Percentiles rank a stretch among this genome's conserved stretches.
Conservation (phyloP, 2,113 vertebrate species). For the Cichladusa arquata region DNA sequence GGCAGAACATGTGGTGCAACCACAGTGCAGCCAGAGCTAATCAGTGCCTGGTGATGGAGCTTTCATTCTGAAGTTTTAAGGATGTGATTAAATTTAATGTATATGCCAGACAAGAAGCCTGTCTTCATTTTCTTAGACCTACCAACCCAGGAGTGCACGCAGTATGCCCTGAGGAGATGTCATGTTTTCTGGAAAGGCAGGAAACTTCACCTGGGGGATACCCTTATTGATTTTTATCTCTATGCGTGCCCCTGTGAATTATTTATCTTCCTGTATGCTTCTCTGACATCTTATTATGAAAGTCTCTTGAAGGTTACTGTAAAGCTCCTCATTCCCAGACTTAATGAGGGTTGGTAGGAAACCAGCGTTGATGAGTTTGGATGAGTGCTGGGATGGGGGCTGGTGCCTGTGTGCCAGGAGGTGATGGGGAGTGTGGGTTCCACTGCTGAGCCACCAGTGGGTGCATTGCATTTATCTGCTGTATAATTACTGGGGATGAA, state of each 20-base stretch:
- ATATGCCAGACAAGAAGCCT: background rate
- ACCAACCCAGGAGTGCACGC: background rate
- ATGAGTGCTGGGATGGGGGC: background rate
- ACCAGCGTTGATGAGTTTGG: background rate
- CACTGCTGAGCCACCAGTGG: background rate
- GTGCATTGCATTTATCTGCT: background rate
- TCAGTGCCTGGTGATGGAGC: background rate
- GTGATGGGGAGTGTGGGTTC: background rate
- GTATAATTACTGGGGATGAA: background rate
- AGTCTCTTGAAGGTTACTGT: background rate
- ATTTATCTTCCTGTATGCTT: slow-evolving; percentile 29
- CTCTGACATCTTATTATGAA: background rate
- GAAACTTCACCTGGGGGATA: background rate
- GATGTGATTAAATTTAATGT: background rate
- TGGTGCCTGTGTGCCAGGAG: rapidly evolving
- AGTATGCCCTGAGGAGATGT: background rate
- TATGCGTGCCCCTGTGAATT: background rate
- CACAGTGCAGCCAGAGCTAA: background rate
- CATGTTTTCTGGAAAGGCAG: background rate
- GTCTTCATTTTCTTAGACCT: background rate
- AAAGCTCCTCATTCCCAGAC: background rate
- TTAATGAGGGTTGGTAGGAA: background rate
- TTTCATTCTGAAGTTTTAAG: background rate
- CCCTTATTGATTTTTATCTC: background rate
- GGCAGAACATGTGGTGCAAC: background rate